phyloP scores from a whole-genome alignment of 2,888 invertebrate species.

The Chirona hameri region DNA sequence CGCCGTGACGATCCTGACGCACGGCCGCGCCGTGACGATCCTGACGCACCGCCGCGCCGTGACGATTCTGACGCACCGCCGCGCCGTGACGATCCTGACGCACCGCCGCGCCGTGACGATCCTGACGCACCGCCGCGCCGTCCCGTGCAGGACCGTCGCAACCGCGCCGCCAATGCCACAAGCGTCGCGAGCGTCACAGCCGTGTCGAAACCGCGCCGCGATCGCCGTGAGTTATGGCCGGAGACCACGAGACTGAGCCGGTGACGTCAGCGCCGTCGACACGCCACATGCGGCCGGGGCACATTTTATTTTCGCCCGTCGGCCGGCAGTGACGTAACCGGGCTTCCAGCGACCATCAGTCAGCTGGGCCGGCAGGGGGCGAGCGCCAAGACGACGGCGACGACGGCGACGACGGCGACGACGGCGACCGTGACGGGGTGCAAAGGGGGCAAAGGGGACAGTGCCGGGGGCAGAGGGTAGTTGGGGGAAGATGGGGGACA shows the following conservation, averaged over 20 bases:
- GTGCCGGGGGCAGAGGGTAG: no score
- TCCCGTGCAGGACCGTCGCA: not conserved
- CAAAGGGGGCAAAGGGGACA: no score
- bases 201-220: not conserved
- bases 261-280: not conserved
- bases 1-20: no score
- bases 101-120: not conserved
- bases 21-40: no score
- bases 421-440: no score
- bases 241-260: not conserved
- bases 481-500: no score
- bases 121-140: not conserved
- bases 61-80: no score
- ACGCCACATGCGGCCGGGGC: not conserved
- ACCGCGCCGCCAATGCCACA: not conserved
- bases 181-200: not conserved
- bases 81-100: no score
- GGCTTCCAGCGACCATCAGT: not conserved
- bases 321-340: not conserved
- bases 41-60: not conserved
- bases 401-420: not conserved
- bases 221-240: not conserved
- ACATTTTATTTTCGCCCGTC: conserved; percentile 2
- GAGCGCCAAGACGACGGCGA: not conserved
- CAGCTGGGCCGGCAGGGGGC: not conserved